Conservation (phyloP, 2,113 vertebrate species). For the Ranitomeya variabilis region DNA sequence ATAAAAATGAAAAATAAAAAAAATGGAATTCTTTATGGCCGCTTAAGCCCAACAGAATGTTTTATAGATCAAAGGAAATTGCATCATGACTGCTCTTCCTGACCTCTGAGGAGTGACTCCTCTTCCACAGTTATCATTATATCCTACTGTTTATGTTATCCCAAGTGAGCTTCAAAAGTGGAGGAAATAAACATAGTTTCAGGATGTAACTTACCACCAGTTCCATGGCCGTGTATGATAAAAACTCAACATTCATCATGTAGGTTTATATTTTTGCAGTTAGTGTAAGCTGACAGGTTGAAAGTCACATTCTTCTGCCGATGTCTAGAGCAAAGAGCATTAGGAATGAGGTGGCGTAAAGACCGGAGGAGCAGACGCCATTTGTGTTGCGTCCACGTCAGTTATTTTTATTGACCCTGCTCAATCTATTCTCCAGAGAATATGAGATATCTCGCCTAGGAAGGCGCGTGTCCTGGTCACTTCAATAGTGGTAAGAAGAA, state of each 20-base stretch:
- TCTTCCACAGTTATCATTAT: constrained; percentile 55
- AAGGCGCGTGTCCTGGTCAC: not conserved
- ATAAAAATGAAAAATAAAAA: not conserved
- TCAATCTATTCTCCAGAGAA: not conserved
- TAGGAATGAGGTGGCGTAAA: constrained; percentile 10
- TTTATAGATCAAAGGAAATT: constrained; percentile 60
- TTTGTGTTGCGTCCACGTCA: not conserved
- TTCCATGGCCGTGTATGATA: constrained; percentile 48
- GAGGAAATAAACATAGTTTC: constrained; percentile 62
- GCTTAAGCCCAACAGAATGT: constrained; percentile 46
- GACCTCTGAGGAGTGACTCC: constrained; percentile 60
- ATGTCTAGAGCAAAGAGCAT: constrained; percentile 11
- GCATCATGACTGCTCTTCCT: constrained; percentile 59
- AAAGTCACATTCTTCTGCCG: constrained; percentile 38
- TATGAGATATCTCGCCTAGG: not conserved
- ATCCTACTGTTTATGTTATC: constrained; percentile 61
- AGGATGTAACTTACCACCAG: constrained; percentile 59
- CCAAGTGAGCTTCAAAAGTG: constrained; percentile 61
- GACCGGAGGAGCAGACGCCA: constrained; percentile 11
- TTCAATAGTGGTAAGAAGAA: not conserved
- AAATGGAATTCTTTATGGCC: not conserved
- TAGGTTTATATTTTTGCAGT: constrained; percentile 52
- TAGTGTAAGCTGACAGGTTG: constrained; percentile 38
- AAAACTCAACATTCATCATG: constrained; percentile 58
- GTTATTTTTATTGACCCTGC: not conserved